phyloP scores from a whole-genome alignment of 2,113 vertebrate genomes.

The Leptobrachium ailaonicum region DNA sequence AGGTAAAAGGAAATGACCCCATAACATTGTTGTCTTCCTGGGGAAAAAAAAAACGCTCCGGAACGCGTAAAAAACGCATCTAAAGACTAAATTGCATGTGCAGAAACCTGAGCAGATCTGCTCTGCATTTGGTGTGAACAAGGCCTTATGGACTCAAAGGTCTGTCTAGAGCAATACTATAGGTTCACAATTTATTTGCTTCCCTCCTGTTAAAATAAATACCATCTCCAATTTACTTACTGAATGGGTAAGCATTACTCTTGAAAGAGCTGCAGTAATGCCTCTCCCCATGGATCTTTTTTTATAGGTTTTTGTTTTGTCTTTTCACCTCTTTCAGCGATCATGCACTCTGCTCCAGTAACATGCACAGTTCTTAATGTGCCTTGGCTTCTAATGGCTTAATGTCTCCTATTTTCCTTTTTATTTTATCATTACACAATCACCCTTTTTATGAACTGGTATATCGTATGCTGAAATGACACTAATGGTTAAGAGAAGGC shows the following conservation, averaged over 20 bases:
- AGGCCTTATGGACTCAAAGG: neutral
- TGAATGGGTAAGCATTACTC: conserved; percentile 24
- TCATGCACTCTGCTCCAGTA: conserved; percentile 24
- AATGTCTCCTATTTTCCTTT: conserved; percentile 29
- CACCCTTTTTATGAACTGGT: conserved; percentile 43
- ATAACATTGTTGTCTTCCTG: no score
- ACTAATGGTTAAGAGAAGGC: conserved; percentile 48
- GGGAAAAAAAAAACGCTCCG: no score
- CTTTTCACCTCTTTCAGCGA: conserved; percentile 15
- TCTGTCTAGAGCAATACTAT: conserved; percentile 8
- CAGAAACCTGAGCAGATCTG: no score
- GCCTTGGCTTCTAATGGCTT: conserved; percentile 49
- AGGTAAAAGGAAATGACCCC: no score
- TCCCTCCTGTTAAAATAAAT: neutral
- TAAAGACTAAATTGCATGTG: no score
- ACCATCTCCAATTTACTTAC: conserved; percentile 4
- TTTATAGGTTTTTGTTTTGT: conserved; percentile 9
- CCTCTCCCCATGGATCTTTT: neutral
- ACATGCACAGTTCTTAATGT: conserved; percentile 36
- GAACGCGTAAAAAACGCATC: no score
- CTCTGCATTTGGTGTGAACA: no score
- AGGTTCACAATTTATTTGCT: neutral
- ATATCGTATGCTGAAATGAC: conserved; percentile 45
- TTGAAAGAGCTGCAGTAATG: neutral
- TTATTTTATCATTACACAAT: conserved; percentile 42